Evolutionary conservation across 2,113 vertebrate species (phyloP).

Genomic region (Labrus mixtus): DNA sequence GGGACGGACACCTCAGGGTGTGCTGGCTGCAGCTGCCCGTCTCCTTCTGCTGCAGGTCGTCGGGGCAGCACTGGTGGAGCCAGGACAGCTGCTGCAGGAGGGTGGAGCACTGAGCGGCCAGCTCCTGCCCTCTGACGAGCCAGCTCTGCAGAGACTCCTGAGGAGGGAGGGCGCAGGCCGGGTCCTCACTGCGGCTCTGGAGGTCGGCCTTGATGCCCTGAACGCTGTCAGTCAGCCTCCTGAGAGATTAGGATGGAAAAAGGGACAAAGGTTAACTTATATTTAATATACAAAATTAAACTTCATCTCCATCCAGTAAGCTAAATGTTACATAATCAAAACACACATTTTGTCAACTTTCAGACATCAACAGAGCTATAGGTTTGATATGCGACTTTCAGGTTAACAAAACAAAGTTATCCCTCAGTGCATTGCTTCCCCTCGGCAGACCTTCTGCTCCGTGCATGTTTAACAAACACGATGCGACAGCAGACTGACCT

Average conservation of each 20-base stretch:
- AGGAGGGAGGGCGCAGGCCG: conserved; percentile 85
- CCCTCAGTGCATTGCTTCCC: too few species aligned
- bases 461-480: too few species aligned
- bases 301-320: background rate
- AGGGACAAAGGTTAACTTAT: background rate
- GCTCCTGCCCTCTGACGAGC: conserved; percentile 83
- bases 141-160: conserved; percentile 86
- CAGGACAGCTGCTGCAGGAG: conserved; percentile 89
- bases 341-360: too few species aligned
- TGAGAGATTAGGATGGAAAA: conserved; percentile 53
- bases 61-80: conserved; percentile 92
- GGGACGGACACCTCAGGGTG: conserved; percentile 85
- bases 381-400: too few species aligned
- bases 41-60: conserved; percentile 69
- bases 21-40: conserved; percentile 51
- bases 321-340: too few species aligned
- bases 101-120: conserved; percentile 86
- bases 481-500: conserved; percentile 80
- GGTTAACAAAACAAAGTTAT: too few species aligned
- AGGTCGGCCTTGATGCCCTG: conserved; percentile 81
- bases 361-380: too few species aligned
- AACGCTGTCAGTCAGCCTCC: conserved; percentile 86
- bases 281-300: background rate
- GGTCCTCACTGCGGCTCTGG: conserved; percentile 64
- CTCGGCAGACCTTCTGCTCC: too few species aligned